These are phyloP conservation scores for Chunga burmeisteri DNA, from an alignment of 2,113 vertebrate genomes.

Conservation along the genomic window DNA sequence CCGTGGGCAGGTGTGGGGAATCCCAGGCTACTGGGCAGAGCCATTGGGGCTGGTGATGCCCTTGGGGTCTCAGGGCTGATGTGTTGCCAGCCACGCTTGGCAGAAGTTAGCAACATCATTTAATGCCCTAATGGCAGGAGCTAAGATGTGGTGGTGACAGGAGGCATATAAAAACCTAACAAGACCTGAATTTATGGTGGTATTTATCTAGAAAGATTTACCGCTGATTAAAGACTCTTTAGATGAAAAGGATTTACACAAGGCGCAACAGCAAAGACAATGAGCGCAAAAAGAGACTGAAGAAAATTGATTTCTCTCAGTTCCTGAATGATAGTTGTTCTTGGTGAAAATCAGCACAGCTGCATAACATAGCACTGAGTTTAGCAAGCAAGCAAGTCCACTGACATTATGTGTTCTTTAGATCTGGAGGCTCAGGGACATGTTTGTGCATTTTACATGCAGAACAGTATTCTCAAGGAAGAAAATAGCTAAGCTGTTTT, in stretches of 20 bases:
- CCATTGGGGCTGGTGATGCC: not conserved
- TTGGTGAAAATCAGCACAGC: not conserved
- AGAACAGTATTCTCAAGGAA: not conserved
- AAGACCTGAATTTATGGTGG: not conserved
- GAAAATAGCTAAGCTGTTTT: not conserved
- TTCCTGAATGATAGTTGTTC: not conserved
- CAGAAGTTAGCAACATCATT: not conserved
- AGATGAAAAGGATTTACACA: not conserved
- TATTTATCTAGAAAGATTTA: not conserved
- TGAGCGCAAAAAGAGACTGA: not conserved
- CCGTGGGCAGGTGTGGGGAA: not conserved
- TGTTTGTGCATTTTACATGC: not conserved
- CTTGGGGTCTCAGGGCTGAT: not conserved
- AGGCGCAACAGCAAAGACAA: not conserved
- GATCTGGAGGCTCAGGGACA: not conserved
- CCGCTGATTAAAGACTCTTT: not conserved
- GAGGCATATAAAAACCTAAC: not conserved
- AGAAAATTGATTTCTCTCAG: not conserved
- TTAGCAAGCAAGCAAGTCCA: not conserved
- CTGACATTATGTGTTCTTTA: not conserved
- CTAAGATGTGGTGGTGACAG: not conserved
- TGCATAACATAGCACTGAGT: not conserved
- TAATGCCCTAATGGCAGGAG: not conserved
- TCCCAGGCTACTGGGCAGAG: not conserved
- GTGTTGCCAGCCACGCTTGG: not conserved